A percentile compares a stretch with the other conserved stretches of the same genome.
Evolutionary conservation across 2,797 vertebrate species (phyloP).

Genomic region (Parambassis ranga): DNA sequence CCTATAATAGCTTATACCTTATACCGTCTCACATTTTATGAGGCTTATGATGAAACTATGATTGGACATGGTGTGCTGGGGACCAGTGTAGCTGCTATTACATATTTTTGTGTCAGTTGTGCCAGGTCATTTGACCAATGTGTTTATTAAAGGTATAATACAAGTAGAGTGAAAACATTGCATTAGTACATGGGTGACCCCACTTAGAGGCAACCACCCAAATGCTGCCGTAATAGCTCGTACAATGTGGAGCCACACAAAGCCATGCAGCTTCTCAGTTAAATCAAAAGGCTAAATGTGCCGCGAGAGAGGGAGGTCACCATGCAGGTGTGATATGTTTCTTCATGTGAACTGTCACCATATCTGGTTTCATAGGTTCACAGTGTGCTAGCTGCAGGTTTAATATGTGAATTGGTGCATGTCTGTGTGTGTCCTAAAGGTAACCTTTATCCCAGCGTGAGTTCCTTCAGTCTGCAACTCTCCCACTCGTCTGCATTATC

Average conservation of each 20-base stretch:
- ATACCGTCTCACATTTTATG: too few species aligned
- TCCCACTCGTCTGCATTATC: slow-evolving; percentile 54
- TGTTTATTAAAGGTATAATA: neutral
- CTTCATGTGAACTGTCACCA: slow-evolving; percentile 16
- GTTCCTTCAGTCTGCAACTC: slow-evolving; percentile 65
- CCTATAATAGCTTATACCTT: too few species aligned
- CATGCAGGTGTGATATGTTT: too few species aligned
- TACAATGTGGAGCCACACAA: slow-evolving; percentile 17
- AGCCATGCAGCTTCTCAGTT: neutral
- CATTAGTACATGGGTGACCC: neutral
- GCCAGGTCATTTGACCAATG: neutral
- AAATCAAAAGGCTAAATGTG: neutral
- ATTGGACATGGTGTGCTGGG: too few species aligned
- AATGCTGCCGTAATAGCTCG: slow-evolving; percentile 13
- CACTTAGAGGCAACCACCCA: neutral
- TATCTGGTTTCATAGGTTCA: slow-evolving; percentile 49
- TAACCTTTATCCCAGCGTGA: slow-evolving; percentile 27
- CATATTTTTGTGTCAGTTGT: too few species aligned
- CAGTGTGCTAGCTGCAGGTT: neutral
- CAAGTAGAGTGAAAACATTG: neutral
- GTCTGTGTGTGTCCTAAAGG: slow-evolving; percentile 12
- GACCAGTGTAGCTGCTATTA: too few species aligned
- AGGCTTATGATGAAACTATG: too few species aligned
- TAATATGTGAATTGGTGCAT: slow-evolving; percentile 9
- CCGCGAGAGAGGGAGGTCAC: neutral